Evolutionary conservation across 2,797 vertebrate genomes (phyloP).

Genomic region (Eulemur mongoz): DNA sequence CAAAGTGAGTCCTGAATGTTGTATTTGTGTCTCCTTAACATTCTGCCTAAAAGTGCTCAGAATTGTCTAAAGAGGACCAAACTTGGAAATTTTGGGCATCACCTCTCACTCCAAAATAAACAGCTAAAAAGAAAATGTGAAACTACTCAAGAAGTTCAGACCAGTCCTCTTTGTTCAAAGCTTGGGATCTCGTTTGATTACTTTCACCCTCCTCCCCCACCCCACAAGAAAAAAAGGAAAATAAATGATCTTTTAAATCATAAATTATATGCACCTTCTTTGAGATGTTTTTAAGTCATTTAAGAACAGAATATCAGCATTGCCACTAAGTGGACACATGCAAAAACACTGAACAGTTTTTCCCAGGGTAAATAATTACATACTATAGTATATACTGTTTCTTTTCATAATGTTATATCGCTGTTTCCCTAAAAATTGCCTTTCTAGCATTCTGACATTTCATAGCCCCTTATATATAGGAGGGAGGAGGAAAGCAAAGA

Average conservation of each 20-base stretch:
- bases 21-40: neutral
- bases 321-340: neutral
- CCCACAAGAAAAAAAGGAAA: neutral
- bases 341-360: neutral
- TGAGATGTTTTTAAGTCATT: neutral
- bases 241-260: neutral
- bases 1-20: constrained; percentile 16
- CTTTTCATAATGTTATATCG: neutral
- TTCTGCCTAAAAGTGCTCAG: neutral
- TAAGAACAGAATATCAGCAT: neutral
- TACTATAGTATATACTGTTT: neutral
- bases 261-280: neutral
- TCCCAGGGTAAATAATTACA: neutral
- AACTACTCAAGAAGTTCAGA: neutral
- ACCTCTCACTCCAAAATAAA: neutral
- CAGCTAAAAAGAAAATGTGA: constrained; percentile 8
- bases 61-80: neutral
- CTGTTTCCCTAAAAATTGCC: neutral
- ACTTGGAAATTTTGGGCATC: neutral
- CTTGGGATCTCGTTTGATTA: constrained; percentile 7
- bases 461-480: neutral
- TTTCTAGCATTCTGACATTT: neutral
- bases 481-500: neutral
- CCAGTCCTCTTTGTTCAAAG: neutral
- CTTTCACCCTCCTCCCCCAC: neutral